Evolutionary conservation across 2,113 vertebrate genomes (phyloP), one percentile per base, ranked within the genome.

Genomic region (Syngnathus scovelli): DNA sequence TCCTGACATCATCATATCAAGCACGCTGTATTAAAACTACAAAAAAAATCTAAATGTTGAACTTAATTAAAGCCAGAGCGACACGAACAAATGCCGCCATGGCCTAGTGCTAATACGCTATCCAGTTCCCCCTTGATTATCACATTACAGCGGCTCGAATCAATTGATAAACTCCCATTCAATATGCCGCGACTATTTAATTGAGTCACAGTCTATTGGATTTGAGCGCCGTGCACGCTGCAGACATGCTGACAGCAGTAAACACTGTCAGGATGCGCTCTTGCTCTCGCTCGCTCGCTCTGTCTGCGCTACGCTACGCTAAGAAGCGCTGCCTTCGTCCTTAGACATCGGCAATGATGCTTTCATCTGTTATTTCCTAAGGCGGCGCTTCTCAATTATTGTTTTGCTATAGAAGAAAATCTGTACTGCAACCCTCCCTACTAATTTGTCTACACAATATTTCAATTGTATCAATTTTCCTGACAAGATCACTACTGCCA

Each of bases 161-260:
- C 96, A 98, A 95, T 96, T 97, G 94, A 96, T 95, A 96, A 96
- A 97, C 93, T 93, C 93, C 90, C 85, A 92, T 94, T 94, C 94
- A 94, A 93, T 93, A 90, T 93, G 90, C 89, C 92, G 12, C 93
- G 94, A 93, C 92, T 93, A 94, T 95, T 96, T 98, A 98, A 99
- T 98, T 95, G 94, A 98, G 95, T 96, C 94, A 96, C 94, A 95
- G 93, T 95, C 94, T 94, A 98, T 97, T 95, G 93, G 92, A 95
- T 99, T 97, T 94, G 91, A 87, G 92, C 91, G 79, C 83, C 83
- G 82, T 78, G 87, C 81, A 77, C 43, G 6, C 91, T 92, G 89
- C 91, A 93, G 92, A 93, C 91, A 89, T 94, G 94, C 95, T 96
- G 95, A 96, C 94, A 94, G 93, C 84, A 87, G 93, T 95, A 94